Evolutionary conservation across 2,797 vertebrate genomes (phyloP).

Genomic region (Siniperca scherzeri): DNA sequence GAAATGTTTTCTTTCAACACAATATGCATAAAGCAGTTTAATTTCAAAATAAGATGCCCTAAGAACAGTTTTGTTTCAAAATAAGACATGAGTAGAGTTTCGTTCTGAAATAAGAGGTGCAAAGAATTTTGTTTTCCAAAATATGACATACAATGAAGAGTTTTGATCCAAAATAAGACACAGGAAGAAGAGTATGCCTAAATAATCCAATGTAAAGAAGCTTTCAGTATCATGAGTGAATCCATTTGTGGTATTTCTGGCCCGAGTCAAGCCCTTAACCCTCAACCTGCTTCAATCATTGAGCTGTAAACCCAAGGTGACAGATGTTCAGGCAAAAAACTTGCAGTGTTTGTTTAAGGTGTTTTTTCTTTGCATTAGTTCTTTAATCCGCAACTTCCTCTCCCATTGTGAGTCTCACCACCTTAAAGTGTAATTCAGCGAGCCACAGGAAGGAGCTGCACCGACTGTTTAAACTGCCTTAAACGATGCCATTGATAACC

Average conservation of each 20-base stretch:
- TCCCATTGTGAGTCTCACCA: not conserved
- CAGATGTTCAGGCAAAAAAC: constrained; percentile 16
- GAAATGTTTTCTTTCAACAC: not conserved
- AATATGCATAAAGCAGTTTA: not conserved
- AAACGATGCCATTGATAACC: constrained; percentile 46
- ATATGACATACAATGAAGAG: not conserved
- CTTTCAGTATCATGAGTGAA: not conserved
- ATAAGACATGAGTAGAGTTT: not conserved
- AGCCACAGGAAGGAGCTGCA: constrained; percentile 47
- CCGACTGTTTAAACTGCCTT: constrained; percentile 9
- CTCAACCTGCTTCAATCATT: not conserved
- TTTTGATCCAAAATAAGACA: not conserved
- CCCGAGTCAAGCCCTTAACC: not conserved
- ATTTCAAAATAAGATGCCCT: too few relatives aligned
- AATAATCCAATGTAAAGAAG: not conserved
- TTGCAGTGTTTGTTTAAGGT: constrained; percentile 36
- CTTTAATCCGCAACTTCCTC: constrained; percentile 41
- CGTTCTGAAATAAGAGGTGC: not conserved
- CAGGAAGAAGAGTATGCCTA: not conserved
- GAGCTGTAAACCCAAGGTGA: constrained; percentile 20
- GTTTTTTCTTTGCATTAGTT: constrained; percentile 1
- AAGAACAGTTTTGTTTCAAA: not conserved
- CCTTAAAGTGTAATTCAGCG: constrained; percentile 6
- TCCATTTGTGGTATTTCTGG: not conserved
- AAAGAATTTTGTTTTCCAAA: not conserved